Evolutionary conservation across 1,140 invertebrate species (phyloP), one percentile per base, ranked within the genome.

Genomic region (Ceratitis capitata): DNA sequence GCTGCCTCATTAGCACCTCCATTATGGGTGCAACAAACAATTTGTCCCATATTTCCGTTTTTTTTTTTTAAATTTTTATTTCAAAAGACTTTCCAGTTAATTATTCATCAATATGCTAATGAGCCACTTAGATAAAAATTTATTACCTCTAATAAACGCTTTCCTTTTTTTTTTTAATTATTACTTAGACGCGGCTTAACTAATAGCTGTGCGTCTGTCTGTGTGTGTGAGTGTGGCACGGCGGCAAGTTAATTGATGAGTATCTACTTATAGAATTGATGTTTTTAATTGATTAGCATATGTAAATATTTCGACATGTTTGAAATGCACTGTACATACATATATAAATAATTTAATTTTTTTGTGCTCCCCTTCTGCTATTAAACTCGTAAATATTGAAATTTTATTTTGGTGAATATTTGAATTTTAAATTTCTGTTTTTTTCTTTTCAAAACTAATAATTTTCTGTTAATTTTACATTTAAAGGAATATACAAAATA

Each of bases 91-190:
- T 42, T 29, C 16, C 26, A 69, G n/a, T n/a, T 12, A 78, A 78
- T 45, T 45, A 78, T 78, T 78, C 45, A 78, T 78, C 69, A 78
- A 78, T 39, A 78, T 78, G 69, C 39, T 78, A 78, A 78, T 78
- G 69, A 47, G 39, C 19, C 69, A 78, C n/a, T 78, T 45, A 47
- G 39, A 45, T n/a, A 39, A 45, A 10, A 78, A 78, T 78, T 78
- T 78, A 78, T 78, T 78, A 39, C 19, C 69, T 23, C 39, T 78
- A 78, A 78, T 78, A 47, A 39, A 23, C 39, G 26, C 39, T 45
- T 74, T 45, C 19, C n/a, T 42, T 78, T 74, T 45, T 10, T 9
- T 42, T 78, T 23, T 78, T 3, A 78, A 45, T 47, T 29, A 78
- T 47, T 6, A 12, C 69, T 78, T 42, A 12, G 69, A 1, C 19